These are phyloP conservation scores for Engystomops pustulosus DNA, from an alignment of 2,113 vertebrate species.

Conservation along the genomic window DNA sequence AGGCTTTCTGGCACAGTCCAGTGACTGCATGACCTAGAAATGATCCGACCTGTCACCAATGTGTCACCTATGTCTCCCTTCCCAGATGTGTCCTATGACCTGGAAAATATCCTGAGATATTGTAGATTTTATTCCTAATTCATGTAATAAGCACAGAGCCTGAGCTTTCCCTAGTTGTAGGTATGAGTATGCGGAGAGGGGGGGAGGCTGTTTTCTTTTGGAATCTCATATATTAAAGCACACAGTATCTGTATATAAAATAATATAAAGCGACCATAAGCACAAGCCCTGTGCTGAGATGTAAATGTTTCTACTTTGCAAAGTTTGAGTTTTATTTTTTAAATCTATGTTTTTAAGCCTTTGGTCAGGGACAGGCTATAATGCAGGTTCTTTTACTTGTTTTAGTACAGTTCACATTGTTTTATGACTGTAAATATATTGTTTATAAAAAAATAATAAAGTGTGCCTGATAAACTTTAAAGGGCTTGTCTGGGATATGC, in stretches of 20 bases:
- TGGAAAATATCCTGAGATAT: not conserved
- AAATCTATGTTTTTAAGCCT: constrained; percentile 63
- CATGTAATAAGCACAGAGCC: constrained; percentile 16
- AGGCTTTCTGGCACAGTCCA: not conserved
- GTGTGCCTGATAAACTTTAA: constrained; percentile 2
- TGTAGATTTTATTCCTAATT: not conserved
- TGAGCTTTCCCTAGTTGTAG: not conserved
- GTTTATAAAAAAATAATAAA: not conserved
- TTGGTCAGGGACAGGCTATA: constrained; percentile 62
- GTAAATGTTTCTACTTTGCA: constrained; percentile 72
- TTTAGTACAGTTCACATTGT: constrained; percentile 37
- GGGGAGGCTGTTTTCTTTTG: not conserved
- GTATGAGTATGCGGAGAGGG: not conserved
- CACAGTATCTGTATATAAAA: constrained; percentile 69
- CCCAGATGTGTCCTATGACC: not conserved
- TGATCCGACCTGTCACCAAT: not conserved
- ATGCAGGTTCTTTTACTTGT: constrained; percentile 55
- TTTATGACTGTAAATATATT: constrained; percentile 19
- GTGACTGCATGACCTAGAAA: too few relatives aligned
- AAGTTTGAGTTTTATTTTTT: constrained; percentile 72
- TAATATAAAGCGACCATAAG: constrained; percentile 64
- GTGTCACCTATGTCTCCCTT: not conserved
- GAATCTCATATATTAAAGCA: constrained; percentile 62
- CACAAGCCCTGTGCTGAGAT: constrained; percentile 68
- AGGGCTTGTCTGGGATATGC: not conserved